Evolutionary conservation across 2,113 vertebrate genomes (phyloP).

Genomic region (Manacus vitellinus): DNA sequence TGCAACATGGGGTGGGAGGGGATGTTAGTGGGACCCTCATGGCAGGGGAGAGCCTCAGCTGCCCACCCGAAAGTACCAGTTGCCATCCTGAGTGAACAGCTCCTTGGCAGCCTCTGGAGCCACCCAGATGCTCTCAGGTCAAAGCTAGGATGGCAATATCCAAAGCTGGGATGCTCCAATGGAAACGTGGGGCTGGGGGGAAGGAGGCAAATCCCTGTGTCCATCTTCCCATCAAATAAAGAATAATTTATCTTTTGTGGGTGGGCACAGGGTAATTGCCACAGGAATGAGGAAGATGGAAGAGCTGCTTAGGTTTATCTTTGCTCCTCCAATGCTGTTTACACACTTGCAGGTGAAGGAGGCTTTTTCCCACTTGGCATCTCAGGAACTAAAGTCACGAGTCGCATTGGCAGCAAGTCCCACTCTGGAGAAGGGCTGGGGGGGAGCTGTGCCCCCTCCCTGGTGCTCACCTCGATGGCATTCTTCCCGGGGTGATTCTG

Average conservation of each 20-base stretch:
- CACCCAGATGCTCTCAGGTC: background rate
- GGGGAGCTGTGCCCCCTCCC: background rate
- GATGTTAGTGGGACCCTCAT: fast-evolving
- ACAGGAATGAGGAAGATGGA: background rate
- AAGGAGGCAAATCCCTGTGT: background rate
- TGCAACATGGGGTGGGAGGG: background rate
- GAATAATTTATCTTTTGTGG: background rate
- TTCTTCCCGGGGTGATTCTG: slow-evolving; percentile 88
- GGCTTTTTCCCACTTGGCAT: background rate
- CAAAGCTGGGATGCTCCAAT: background rate
- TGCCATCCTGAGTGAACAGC: background rate
- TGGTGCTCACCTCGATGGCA: slow-evolving; percentile 85
- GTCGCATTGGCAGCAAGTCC: background rate
- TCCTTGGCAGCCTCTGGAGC: background rate
- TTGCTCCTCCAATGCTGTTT: background rate
- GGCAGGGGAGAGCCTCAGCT: background rate
- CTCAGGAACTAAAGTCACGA: background rate
- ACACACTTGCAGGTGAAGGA: background rate
- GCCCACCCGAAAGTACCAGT: background rate
- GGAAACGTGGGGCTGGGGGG: background rate
- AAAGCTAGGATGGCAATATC: background rate
- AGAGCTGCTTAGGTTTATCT: background rate
- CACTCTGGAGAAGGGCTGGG: background rate
- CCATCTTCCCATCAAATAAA: background rate
- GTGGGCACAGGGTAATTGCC: background rate